phyloP scores from a whole-genome alignment of 1,140 invertebrate species.

The Zaprionus nigranus region DNA sequence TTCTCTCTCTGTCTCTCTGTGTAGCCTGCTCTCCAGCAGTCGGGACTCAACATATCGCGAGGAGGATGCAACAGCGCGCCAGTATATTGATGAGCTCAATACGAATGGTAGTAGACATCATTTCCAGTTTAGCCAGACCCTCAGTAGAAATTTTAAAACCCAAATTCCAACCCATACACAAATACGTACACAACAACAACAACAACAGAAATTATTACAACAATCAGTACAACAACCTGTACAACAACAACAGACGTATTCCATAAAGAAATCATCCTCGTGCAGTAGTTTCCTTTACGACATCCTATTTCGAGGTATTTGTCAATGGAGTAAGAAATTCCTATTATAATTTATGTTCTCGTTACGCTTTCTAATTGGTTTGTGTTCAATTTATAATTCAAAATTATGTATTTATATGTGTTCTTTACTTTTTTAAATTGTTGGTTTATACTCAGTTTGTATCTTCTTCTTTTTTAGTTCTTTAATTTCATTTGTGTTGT shows the following conservation, averaged over 20 bases:
- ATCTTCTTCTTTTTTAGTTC: neutral
- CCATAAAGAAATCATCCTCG: conserved; percentile 84
- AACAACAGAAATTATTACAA: conserved; percentile 50
- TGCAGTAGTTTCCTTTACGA: conserved; percentile 85
- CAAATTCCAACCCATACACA: conserved; percentile 77
- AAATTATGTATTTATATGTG: conserved; percentile 18
- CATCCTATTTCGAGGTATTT: conserved; percentile 85
- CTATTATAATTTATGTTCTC: conserved; percentile 61
- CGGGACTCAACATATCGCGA: conserved; percentile 83
- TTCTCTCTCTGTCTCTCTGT: neutral
- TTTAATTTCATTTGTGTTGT: neutral
- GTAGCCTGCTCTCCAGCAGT: conserved; percentile 91
- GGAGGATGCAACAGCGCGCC: conserved; percentile 63
- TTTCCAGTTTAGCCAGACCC: conserved; percentile 73
- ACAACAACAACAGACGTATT: conserved; percentile 72
- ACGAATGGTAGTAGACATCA: conserved; percentile 73
- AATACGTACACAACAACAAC: conserved; percentile 69
- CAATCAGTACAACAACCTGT: conserved; percentile 51
- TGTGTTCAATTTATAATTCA: conserved; percentile 33
- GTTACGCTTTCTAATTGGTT: conserved; percentile 47
- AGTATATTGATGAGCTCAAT: conserved; percentile 62
- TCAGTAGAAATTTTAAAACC: conserved; percentile 80
- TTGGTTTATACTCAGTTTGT: neutral
- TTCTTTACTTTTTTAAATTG: neutral
- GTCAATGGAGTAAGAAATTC: conserved; percentile 77